A percentile compares a stretch with the other conserved stretches of the same genome.
phyloP scores from a whole-genome alignment of 37 sponge, comb jelly and placozoan species.

The Ephydatia muelleri region DNA sequence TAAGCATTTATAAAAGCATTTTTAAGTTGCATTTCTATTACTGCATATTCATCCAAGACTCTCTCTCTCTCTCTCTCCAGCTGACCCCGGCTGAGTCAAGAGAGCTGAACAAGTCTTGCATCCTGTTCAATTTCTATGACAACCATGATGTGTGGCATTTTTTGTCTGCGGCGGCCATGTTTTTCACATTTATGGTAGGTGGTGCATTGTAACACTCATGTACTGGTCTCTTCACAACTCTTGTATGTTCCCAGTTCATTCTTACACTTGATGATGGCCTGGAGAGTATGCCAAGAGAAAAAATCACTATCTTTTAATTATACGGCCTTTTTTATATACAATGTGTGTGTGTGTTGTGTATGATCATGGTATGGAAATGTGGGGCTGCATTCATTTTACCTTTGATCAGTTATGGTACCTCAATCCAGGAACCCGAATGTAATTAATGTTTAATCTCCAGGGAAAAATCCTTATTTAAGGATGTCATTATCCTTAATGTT shows the following conservation, averaged over 20 bases:
- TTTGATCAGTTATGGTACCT: too few relatives aligned
- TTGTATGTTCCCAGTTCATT: constrained; percentile 32
- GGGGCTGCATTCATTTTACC: neutral
- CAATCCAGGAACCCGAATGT: too few relatives aligned
- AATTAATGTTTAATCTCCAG: too few relatives aligned
- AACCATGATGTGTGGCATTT: constrained; percentile 98
- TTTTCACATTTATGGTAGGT: constrained; percentile 92
- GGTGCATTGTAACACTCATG: neutral
- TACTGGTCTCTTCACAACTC: neutral
- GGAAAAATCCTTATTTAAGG: too few relatives aligned
- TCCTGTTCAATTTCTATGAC: constrained; percentile 88
- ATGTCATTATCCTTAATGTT: too few relatives aligned
- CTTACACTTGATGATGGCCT: constrained; percentile 78
- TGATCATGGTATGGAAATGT: neutral
- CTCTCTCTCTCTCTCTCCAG: constrained; percentile 17
- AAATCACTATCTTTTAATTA: constrained; percentile 50
- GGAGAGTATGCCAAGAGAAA: constrained; percentile 11
- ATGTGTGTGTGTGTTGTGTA: neutral
- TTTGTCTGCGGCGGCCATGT: constrained; percentile 91
- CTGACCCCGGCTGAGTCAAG: constrained; percentile 74
- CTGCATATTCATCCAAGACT: neutral
- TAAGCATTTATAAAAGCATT: too few relatives aligned
- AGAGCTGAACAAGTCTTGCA: constrained; percentile 63
- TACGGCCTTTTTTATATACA: neutral
- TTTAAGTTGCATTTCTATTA: too few relatives aligned